A percentile compares a stretch with the other conserved stretches of the same genome.
Evolutionary conservation across 2,888 invertebrate genomes (phyloP).

Genomic region (Sabatieria punctata): DNA sequence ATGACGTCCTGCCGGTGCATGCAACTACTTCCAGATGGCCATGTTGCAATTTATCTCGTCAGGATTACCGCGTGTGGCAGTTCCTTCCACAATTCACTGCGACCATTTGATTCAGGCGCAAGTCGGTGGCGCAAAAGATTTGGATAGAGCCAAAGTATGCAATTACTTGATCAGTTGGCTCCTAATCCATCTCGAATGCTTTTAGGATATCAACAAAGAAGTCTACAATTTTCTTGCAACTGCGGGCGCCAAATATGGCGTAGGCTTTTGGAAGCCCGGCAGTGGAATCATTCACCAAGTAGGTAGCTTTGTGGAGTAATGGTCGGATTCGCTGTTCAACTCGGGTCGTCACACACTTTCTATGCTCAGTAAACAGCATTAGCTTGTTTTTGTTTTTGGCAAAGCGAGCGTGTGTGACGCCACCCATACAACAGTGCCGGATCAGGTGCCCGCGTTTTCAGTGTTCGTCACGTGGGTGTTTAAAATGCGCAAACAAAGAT

Average conservation of each 20-base stretch:
- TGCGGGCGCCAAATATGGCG: slow-evolving; percentile 91
- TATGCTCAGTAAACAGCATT: no score
- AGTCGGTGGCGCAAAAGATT: slow-evolving; percentile 66
- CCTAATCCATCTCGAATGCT: not conserved
- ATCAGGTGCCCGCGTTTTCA: no score
- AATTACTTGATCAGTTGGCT: not conserved
- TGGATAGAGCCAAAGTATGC: slow-evolving; percentile 70
- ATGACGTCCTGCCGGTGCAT: not conserved
- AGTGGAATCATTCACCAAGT: slow-evolving; percentile 92
- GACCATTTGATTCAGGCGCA: slow-evolving; percentile 99
- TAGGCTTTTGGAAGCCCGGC: slow-evolving; percentile 99
- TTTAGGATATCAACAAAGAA: slow-evolving; percentile 57
- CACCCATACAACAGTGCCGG: no score
- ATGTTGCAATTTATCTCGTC: slow-evolving; percentile 98
- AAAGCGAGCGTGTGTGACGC: no score
- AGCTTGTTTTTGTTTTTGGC: no score
- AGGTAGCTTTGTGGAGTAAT: no score
- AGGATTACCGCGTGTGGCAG: slow-evolving; percentile 79
- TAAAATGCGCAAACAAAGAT: slow-evolving; percentile 5
- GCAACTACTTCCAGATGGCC: slow-evolving; percentile 57
- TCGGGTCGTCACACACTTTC: no score
- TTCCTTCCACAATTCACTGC: slow-evolving; percentile 97
- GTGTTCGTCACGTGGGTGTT: no score
- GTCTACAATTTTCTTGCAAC: slow-evolving; percentile 84
- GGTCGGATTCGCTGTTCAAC: no score